Conservation (phyloP, 2,888 invertebrate genomes). For the Tetranychus truncatus region DNA sequence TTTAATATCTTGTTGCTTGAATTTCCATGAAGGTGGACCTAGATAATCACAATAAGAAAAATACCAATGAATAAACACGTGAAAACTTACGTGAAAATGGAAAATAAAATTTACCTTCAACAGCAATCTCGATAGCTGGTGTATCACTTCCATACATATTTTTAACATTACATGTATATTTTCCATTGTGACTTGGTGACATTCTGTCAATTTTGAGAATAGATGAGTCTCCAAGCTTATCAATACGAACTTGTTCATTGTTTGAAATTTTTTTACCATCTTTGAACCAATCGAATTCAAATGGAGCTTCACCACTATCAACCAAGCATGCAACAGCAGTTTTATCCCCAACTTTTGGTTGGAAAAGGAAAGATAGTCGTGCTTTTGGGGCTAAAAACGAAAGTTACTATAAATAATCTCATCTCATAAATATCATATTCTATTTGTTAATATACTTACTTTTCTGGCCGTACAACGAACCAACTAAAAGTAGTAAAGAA, state of each 20-base stretch:
- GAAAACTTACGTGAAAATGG: too few species aligned
- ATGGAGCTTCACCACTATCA: neutral
- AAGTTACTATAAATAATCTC: neutral
- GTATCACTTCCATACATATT: neutral
- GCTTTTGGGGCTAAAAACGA: neutral
- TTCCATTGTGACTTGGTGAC: neutral
- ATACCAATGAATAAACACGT: neutral
- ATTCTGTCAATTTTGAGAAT: neutral
- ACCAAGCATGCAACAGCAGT: neutral
- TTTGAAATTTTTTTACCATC: neutral
- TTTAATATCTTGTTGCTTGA: neutral
- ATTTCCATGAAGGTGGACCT: neutral
- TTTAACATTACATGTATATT: neutral
- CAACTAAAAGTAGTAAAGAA: neutral
- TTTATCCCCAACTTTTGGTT: neutral
- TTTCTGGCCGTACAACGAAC: neutral
- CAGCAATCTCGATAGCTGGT: neutral
- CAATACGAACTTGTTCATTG: neutral
- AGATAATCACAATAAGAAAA: too few species aligned
- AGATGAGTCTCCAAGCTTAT: neutral
- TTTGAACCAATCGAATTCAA: neutral
- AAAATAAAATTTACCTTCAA: neutral
- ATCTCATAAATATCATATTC: neutral
- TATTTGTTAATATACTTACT: neutral
- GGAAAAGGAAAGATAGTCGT: neutral